Base-by-base conservation (phyloP, 92 coral and sea anemone genomes). In the Porites rus region DNA sequence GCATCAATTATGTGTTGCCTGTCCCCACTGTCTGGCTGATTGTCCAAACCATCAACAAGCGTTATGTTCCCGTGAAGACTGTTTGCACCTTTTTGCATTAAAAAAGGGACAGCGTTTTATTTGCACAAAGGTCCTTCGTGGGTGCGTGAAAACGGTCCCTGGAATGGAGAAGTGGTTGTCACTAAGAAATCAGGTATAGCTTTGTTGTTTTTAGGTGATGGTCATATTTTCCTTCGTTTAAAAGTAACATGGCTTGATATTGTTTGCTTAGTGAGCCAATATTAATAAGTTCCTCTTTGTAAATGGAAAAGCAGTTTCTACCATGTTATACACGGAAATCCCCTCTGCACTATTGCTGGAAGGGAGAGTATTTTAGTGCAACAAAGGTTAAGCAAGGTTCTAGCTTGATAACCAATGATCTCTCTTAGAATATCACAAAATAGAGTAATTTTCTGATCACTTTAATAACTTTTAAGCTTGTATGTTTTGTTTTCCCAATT, bases 121-220 rank as follows among this genome's bases (percentile, higher is more conserved):
- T 10, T 73, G 77, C 20, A 51, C 9, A 8, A 73, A 17, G 8
- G 4, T 16, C 28, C 12, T 17, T 14, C 3, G 58, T 2, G 60
- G 21, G 14, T 18, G 10, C 2, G 58, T 38, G 51, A 14, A n/a
- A 1, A 18, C 77, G 8, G 61, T 50, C 10, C 28, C 16, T 73
- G 77, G 77, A 16, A 10, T 73, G 77, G 63, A 73, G 38, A 73
- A 73, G 20, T 73, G 77, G 77, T 43, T 51, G 16, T 51, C 60
- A 1, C 20, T 46, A 14, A 12, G n/a, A 72, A 73, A 17, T 22
- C 77, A 73, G 77, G 77, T 73, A 73, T 14, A 9, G 12, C 46
- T 38, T 56, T 56, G 61, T 56, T 14, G 61, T 56, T 14, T 56
- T 14, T 56, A 14, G 61, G 61, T 14, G 16, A 10, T 56, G 61